Base-by-base conservation (phyloP, 2,113 vertebrate genomes). In the Sus scrofa region DNA sequence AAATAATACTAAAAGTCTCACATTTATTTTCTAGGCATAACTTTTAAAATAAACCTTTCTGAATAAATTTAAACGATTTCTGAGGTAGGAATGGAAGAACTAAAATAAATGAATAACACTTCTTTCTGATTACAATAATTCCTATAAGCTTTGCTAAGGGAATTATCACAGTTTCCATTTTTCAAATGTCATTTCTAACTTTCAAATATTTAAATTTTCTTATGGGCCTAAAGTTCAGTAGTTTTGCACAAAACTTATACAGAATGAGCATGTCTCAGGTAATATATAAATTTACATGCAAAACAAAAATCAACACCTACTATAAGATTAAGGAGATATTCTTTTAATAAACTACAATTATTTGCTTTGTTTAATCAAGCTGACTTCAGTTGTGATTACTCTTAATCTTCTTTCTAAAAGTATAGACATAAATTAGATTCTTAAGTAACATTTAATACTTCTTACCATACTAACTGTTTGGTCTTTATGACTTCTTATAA, bases 381-480 rank as follows among this genome's bases (percentile, higher is more conserved):
- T 94, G 44, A 73, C 54, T 92, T 96, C 37, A 95, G 24, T 60
- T 88, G 82, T 37, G 68, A 90, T 81, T 44, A 89, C 15, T 54
- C 44, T 89, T 60, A 68, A 87, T 67, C 79, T 65, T 90, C 62
- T 39, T 86, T 86, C 74, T 83, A 20, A 78, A 93, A 71, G 16
- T 67, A 62, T 62, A 68, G 81, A 63, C 20, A 91, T 20, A 96
- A 94, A 67, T 90, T 70, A 52, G 22, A 88, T 79, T 94, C 39
- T 67, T 58, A 84, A 95, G 34, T 77, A 70, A 58, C 6, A 54
- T 63, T 95, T 88, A 92, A 62, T 73, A 84, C n/a, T 97, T 89
- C 67, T 52, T 68, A 78, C 27, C 30, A 39, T 19, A 44, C 20
- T 52, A 77, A 50, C 14, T 71, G 32, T 12, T 68, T 62, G 30